Evolutionary conservation across 2,888 invertebrate genomes (phyloP).

Genomic region (Ormia ochracea): DNA sequence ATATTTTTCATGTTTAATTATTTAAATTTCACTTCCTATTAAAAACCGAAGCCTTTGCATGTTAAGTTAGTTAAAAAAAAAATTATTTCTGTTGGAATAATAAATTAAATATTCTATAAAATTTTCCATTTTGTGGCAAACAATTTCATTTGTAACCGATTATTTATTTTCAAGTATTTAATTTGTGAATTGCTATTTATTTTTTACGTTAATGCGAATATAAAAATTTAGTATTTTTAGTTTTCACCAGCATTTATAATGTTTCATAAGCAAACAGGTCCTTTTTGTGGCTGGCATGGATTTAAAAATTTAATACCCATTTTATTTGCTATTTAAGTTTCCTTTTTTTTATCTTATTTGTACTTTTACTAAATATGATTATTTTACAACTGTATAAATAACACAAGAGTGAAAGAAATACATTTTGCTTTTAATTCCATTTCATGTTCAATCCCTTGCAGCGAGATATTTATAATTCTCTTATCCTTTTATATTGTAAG

Average conservation of each 20-base stretch:
- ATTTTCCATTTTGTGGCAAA: too few species aligned
- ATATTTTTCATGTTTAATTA: too few species aligned
- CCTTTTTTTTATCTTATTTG: constrained; percentile 12
- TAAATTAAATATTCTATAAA: too few species aligned
- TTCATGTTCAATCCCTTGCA: constrained; percentile 48
- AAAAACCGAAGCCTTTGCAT: too few species aligned
- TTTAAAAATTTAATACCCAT: constrained; percentile 15
- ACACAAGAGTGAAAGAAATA: constrained; percentile 18
- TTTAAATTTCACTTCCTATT: too few species aligned
- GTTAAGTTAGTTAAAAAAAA: too few species aligned
- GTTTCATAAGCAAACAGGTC: neutral
- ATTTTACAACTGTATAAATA: constrained; percentile 46
- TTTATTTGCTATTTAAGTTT: constrained; percentile 13
- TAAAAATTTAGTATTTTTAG: neutral
- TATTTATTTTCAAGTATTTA: too few species aligned
- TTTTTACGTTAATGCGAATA: neutral
- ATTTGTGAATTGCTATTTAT: neutral
- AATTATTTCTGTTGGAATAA: too few species aligned
- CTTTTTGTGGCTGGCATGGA: neutral
- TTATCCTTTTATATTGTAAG: constrained; percentile 56
- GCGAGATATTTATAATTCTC: constrained; percentile 54
- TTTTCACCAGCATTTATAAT: neutral
- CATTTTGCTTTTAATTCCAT: constrained; percentile 51
- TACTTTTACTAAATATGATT: constrained; percentile 40
- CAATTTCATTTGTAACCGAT: too few species aligned